phyloP scores from a whole-genome alignment of 2,797 vertebrate genomes.

The Onychomys torridus region DNA sequence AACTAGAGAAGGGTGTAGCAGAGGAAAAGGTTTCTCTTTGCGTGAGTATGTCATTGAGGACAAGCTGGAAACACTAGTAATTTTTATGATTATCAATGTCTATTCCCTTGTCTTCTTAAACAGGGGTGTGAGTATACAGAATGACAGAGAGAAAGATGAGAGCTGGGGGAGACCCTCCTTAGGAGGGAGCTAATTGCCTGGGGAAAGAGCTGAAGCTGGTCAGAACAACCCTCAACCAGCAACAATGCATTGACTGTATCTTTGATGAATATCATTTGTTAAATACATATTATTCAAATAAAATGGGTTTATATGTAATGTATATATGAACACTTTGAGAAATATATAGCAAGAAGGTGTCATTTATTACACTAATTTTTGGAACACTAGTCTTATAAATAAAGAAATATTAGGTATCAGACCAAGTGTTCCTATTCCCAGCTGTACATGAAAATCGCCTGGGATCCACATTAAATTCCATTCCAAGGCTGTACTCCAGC shows the following conservation, averaged over 20 bases:
- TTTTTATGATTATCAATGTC: fast-evolving
- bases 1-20: not conserved
- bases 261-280: not conserved
- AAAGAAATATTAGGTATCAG: not conserved
- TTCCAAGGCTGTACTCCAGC: not conserved
- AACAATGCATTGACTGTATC: not conserved
- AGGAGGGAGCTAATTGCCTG: not conserved
- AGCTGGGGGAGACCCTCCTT: not conserved
- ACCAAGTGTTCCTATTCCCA: not conserved
- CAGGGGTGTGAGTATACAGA: not conserved
- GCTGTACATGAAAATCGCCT: not conserved
- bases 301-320: not conserved
- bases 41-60: not conserved
- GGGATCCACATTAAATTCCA: not conserved
- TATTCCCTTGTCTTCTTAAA: not conserved
- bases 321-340: not conserved
- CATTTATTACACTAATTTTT: not conserved
- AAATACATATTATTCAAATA: not conserved
- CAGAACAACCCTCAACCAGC: not conserved
- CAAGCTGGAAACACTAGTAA: not conserved
- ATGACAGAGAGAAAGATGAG: too few species aligned
- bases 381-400: not conserved
- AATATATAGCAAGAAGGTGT: not conserved
- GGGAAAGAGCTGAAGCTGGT: not conserved
- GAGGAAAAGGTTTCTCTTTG: not conserved